phyloP scores from a whole-genome alignment of 2,797 vertebrate species.

The Spheniscus humboldti region DNA sequence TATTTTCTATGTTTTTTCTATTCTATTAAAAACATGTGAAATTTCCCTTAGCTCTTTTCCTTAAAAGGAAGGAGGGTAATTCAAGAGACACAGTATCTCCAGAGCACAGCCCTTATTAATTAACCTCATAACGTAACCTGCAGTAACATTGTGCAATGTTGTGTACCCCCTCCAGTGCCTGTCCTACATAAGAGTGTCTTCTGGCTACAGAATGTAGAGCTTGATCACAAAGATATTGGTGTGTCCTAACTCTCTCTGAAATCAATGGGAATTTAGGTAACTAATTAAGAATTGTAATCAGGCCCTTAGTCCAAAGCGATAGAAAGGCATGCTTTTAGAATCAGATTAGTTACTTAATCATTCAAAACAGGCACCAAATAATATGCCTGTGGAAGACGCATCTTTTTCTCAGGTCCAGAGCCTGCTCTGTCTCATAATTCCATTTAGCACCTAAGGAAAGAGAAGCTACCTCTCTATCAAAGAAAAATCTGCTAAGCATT shows the following conservation, averaged over 20 bases:
- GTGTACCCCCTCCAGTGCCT: slow-evolving; percentile 34
- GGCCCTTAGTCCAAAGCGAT: not conserved
- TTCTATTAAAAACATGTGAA: slow-evolving; percentile 52
- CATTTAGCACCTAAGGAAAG: not conserved
- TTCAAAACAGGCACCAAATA: not conserved
- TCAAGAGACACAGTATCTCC: slow-evolving; percentile 18
- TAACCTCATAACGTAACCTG: slow-evolving; percentile 57
- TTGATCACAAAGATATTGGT: not conserved
- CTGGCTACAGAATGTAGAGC: slow-evolving; percentile 20
- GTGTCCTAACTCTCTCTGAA: slow-evolving; percentile 20
- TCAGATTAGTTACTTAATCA: not conserved
- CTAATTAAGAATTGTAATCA: slow-evolving; percentile 32
- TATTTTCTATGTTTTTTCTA: slow-evolving; percentile 46
- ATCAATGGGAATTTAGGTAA: slow-evolving; percentile 18
- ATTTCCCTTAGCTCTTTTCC: slow-evolving; percentile 46
- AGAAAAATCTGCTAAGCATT: not conserved
- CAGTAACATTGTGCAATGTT: slow-evolving; percentile 20
- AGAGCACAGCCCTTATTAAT: slow-evolving; percentile 67
- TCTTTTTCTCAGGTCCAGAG: not conserved
- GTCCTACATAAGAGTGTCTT: slow-evolving; percentile 29
- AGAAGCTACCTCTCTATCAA: not conserved
- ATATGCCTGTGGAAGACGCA: not conserved
- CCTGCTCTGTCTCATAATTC: not conserved
- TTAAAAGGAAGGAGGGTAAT: slow-evolving; percentile 59
- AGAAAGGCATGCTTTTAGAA: not conserved